Conservation (phyloP, 2,888 invertebrate genomes). For the Cheiracanthium punctorium region DNA sequence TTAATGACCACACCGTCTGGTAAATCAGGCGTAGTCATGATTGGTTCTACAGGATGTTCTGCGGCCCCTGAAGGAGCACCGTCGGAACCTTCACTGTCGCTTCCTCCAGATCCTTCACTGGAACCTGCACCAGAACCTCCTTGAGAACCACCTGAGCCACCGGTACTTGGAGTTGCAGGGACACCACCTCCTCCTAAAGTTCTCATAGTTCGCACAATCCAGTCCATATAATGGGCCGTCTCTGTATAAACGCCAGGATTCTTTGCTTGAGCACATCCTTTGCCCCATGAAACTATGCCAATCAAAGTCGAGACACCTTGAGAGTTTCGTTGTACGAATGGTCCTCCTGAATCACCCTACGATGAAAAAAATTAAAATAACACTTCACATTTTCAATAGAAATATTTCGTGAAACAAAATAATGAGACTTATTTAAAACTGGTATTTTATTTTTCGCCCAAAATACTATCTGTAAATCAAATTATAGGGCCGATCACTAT, state of each 20-base stretch:
- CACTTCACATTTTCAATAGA: no score
- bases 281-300: conserved; percentile 64
- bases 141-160: no score
- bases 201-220: conserved; percentile 52
- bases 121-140: no score
- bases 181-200: background rate
- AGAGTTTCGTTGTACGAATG: conserved; percentile 49
- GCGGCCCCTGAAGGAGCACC: background rate
- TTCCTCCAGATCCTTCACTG: no score
- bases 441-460: no score
- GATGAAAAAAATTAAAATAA: no score
- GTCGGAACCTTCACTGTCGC: background rate
- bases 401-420: no score
- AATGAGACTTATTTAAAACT: no score
- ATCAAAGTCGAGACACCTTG: conserved; percentile 43
- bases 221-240: conserved; percentile 48
- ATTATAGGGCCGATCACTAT: no score
- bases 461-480: no score
- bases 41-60: background rate
- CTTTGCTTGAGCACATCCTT: conserved; percentile 53
- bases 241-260: conserved; percentile 66
- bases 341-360: conserved; percentile 68
- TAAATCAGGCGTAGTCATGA: background rate
- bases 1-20: background rate
- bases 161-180: background rate